These are phyloP conservation scores for Smutsia temminckii DNA, from an alignment of 2,797 vertebrate genomes.

Conservation along the genomic window DNA sequence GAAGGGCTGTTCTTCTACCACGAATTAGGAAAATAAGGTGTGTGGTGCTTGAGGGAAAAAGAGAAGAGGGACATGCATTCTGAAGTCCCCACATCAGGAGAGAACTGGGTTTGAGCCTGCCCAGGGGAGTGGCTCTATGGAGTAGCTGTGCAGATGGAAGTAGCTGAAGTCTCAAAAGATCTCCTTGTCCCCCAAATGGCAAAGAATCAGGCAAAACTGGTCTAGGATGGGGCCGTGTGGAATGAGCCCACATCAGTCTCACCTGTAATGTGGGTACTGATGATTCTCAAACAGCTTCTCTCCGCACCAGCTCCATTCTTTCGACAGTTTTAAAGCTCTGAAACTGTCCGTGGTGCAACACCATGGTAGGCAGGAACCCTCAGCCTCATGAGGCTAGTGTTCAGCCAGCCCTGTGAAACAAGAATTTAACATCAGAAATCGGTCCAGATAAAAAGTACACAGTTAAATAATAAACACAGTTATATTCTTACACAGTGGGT, in stretches of 20 bases:
- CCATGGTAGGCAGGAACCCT: accelerated
- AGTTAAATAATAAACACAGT: background rate
- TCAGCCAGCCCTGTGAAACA: background rate
- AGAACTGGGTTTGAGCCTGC: too few relatives aligned
- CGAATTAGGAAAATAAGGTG: background rate
- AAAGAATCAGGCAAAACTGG: background rate
- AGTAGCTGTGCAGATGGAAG: background rate
- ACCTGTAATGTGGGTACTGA: accelerated
- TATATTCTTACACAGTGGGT: background rate
- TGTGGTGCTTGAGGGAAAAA: background rate
- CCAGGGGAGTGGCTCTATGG: too few relatives aligned
- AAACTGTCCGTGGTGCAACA: background rate
- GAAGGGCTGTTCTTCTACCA: background rate
- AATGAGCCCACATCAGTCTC: background rate
- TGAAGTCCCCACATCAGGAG: background rate
- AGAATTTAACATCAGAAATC: background rate
- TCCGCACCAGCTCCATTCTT: background rate
- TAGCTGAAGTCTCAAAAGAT: background rate
- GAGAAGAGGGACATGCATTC: background rate
- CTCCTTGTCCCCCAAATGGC: background rate
- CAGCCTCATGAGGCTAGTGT: accelerated
- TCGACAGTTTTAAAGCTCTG: background rate
- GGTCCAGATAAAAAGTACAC: background rate
- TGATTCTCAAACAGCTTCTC: background rate
- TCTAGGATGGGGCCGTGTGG: too few relatives aligned